Evolutionary conservation across 30 jellyfish, hydroid and myxozoan species (phyloP), one percentile per base, ranked within the genome.

Genomic region (Aurelia sp.): DNA sequence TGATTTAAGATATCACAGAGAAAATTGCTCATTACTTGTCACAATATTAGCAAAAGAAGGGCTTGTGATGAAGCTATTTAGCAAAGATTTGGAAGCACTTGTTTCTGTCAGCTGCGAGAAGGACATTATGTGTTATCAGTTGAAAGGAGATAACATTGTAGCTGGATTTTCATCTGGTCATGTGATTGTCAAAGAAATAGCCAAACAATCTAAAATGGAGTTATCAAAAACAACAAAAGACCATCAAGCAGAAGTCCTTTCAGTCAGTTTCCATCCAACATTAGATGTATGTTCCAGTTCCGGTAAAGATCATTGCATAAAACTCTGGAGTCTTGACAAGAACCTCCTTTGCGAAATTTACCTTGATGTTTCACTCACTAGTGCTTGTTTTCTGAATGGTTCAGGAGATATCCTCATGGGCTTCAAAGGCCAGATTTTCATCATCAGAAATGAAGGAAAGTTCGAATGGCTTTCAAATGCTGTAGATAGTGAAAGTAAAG

Each of bases 351-450:
- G 96, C 62, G 96, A 88, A 30, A 69, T 88, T 65, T 44, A 50
- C 2, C 78, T 88, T 18, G 91, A 78, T n/a, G 31, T 27, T 22
- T 57, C 91, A 3, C 81, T 88, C 16, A 76, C 91, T 5, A 33
- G 81, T n/a, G 96, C 86, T 35, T 88, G 91, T 35, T 88, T 88
- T 71, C 71, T 88, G 51, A 88, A 88, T 21, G 58, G 88, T 40
- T 44, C 72, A 3, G 88, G 91, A 12, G 91, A 78, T 64, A 88
- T 88, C 3, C 31, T 88, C n/a, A 65, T 78, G 58, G 96, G 96
- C 15, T 81, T 76, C 61, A 59, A 88, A 40, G 80, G 85, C 24
- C 91, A 88, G 30, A 47, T 88, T 8, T 88, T 76, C 72, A 40
- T 88, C 1, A 50, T 71, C n/a, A 75, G 77, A 67, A 51, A 68